phyloP scores from a whole-genome alignment of 2,797 vertebrate genomes.

The Melanitta fusca region DNA sequence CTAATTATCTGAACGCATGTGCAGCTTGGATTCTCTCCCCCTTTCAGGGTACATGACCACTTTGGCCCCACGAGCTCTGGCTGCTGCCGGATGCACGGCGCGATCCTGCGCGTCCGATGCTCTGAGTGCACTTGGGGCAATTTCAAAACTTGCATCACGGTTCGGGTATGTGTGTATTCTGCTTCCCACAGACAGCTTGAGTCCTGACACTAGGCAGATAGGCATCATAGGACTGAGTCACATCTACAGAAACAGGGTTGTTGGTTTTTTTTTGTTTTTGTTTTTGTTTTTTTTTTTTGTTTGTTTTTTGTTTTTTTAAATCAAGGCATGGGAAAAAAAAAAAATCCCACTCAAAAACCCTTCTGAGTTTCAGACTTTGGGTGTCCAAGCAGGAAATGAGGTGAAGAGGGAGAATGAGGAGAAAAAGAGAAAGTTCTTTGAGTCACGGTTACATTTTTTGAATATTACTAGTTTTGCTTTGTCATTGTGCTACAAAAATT shows the following conservation, averaged over 20 bases:
- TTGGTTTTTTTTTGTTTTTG: background rate
- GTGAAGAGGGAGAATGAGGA: background rate
- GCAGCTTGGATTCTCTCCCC: constrained; percentile 42
- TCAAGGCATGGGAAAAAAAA: background rate
- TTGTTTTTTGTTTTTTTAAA: background rate
- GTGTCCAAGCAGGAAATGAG: constrained; percentile 40
- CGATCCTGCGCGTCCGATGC: constrained; percentile 42
- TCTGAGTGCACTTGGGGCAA: constrained; percentile 46
- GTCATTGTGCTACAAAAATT: background rate
- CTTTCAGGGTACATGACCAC: background rate
- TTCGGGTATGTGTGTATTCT: constrained; percentile 69
- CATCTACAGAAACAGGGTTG: constrained; percentile 34
- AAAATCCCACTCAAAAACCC: constrained; percentile 10
- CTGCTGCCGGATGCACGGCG: background rate
- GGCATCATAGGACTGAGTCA: constrained; percentile 69
- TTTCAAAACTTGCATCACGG: constrained; percentile 73
- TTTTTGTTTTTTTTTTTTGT: background rate
- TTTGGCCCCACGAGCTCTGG: constrained; percentile 36
- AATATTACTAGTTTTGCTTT: constrained; percentile 19
- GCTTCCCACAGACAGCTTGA: constrained; percentile 72
- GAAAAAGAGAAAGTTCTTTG: constrained; percentile 48
- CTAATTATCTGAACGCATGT: constrained; percentile 50
- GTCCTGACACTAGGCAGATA: constrained; percentile 69
- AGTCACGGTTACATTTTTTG: constrained; percentile 33
- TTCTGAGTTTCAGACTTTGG: constrained; percentile 31